Base-by-base conservation (phyloP, 64 coral and sea anemone genomes). In the Hydrozoanthus tunicans region DNA sequence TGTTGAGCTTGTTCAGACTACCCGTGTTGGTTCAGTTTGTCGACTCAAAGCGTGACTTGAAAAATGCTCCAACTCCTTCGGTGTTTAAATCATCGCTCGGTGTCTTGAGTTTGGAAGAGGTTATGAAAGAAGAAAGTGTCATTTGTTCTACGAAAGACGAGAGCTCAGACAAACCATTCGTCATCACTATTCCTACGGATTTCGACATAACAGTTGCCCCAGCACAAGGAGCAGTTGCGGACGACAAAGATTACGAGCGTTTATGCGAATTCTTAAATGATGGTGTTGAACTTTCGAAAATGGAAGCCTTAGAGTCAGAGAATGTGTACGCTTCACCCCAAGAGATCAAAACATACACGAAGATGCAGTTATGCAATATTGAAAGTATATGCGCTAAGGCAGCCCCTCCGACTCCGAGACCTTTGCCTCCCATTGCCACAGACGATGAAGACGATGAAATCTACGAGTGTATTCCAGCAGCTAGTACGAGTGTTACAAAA, bases 271-370 rank as follows among this genome's bases (percentile, higher is more conserved):
- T 25, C 15, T 60, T 60, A 26, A 32, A 24, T 58, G 78, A 80
- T 4, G 78, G 56, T 60, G 17, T 61, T 24, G 58, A 60, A 26
- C 72, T 76, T 11, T 26, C 72, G 12, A 9, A 4, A 5, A 51
- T 76, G 10, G 72, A 76, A 51, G 32, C 56, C 13, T 59, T 80
- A 25, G 78, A 80, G n/a, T 59, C n/a, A 9, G 78, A 80, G 20
- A 80, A 80, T 60, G 9, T 80, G 59, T 80, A 80, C n/a, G 57
- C 78, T 61, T 80, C 78, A 80, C 78, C 7, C 6, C 57, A 60
- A 9, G 78, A 80, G 61, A 13, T 80, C 32, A 58, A 20, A 17
- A 58, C 10, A 80, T 80, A 80, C 17, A 80, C 61, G 78, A 17
- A 61, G n/a, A 56, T 80, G 6, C 53, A 53, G 10, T 32, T 80